A percentile compares a stretch with the other conserved stretches of the same genome.
These are phyloP conservation scores for Lysandra coridon DNA, from an alignment of 2,888 invertebrate species.

Conservation along the genomic window DNA sequence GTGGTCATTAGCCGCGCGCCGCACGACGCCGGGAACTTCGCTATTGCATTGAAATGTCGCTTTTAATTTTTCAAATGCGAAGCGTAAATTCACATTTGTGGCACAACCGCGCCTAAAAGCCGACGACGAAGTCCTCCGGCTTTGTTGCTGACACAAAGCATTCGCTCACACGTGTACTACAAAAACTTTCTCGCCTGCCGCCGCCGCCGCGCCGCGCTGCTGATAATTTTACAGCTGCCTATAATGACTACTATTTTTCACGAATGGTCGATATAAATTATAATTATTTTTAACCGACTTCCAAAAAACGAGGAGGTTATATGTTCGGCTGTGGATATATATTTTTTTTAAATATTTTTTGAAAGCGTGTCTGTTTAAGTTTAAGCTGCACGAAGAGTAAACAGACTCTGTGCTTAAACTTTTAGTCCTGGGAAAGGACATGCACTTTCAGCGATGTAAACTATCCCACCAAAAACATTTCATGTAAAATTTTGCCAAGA, in stretches of 20 bases:
- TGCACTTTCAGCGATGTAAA: too few relatives aligned
- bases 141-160: slow-evolving; percentile 74
- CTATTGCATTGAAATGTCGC: slow-evolving; percentile 76
- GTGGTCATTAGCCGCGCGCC: slow-evolving; percentile 72
- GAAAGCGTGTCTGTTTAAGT: too few relatives aligned
- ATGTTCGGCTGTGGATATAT: too few relatives aligned
- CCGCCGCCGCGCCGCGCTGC: slow-evolving; percentile 12
- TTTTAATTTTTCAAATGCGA: slow-evolving; percentile 78
- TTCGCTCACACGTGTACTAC: slow-evolving; percentile 62
- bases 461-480: too few relatives aligned
- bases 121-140: slow-evolving; percentile 60
- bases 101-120: slow-evolving; percentile 75
- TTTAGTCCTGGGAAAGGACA: too few relatives aligned
- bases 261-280: background rate
- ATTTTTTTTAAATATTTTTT: too few relatives aligned
- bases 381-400: too few relatives aligned
- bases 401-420: too few relatives aligned
- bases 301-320: too few relatives aligned
- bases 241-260: background rate
- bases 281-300: too few relatives aligned
- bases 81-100: slow-evolving; percentile 74
- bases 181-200: slow-evolving; percentile 57
- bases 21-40: slow-evolving; percentile 58
- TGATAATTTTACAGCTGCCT: slow-evolving; percentile 30
- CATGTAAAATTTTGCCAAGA: too few relatives aligned